These are phyloP conservation scores for Onthophagus sagittarius DNA, from an alignment of 2,888 invertebrate species.

Conservation along the genomic window DNA sequence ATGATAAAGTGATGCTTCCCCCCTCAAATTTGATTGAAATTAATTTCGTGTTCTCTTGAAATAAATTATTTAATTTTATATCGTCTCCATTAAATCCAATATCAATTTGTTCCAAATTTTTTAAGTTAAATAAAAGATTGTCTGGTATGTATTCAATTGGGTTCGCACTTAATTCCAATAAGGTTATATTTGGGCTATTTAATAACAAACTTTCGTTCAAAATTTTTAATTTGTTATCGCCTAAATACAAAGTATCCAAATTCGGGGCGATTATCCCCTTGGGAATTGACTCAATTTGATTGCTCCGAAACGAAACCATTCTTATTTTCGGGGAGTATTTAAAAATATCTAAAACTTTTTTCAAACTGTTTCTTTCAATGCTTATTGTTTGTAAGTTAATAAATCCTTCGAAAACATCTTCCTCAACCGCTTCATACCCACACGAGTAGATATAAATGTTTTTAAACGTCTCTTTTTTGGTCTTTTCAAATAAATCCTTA, in stretches of 20 bases:
- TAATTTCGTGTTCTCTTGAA: constrained; percentile 39
- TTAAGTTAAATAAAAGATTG: constrained; percentile 59
- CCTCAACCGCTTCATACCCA: constrained; percentile 23
- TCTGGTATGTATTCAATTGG: constrained; percentile 58
- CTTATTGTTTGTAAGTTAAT: constrained; percentile 54
- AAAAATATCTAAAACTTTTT: constrained; percentile 1
- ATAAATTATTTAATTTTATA: constrained; percentile 58
- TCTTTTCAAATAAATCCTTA: constrained; percentile 29
- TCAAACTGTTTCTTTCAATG: no score
- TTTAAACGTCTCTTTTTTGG: constrained; percentile 13
- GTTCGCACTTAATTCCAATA: constrained; percentile 67
- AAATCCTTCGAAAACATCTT: constrained; percentile 50
- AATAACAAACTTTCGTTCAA: constrained; percentile 61
- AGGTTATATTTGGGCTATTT: constrained; percentile 58
- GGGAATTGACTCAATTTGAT: constrained; percentile 15
- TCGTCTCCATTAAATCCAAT: constrained; percentile 65
- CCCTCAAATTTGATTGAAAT: constrained; percentile 45
- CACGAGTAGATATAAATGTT: constrained; percentile 15
- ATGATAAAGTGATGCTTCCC: not conserved
- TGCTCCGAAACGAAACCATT: constrained; percentile 14
- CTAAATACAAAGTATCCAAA: constrained; percentile 14
- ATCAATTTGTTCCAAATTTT: constrained; percentile 60
- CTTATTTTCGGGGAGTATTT: not conserved
- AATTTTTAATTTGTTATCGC: constrained; percentile 34
- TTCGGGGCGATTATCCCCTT: not conserved